Evolutionary conservation across 2,888 invertebrate genomes (phyloP).

Genomic region (Bhutanitis thaidina): DNA sequence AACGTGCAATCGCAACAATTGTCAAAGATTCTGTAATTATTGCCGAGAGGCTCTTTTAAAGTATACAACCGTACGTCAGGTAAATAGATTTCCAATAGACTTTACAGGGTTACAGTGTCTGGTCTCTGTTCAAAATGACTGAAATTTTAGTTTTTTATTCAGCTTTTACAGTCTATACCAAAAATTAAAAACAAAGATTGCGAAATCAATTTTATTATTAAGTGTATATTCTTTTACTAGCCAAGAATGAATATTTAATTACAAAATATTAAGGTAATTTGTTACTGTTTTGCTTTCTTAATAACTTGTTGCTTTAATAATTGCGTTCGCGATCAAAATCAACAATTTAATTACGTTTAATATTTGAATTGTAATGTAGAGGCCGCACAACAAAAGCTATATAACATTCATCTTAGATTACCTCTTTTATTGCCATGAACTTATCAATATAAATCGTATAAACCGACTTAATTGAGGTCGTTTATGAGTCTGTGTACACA

Average conservation of each 20-base stretch:
- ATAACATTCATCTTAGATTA: slow-evolving; percentile 17
- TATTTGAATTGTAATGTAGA: slow-evolving; percentile 1
- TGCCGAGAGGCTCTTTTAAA: not conserved
- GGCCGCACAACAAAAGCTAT: slow-evolving; percentile 11
- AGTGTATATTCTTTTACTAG: too few species aligned
- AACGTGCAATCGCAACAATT: not conserved
- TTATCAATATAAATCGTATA: slow-evolving; percentile 18
- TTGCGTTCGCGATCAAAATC: not conserved
- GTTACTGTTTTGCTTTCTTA: too few species aligned
- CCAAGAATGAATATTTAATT: too few species aligned
- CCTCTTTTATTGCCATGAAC: slow-evolving; percentile 19
- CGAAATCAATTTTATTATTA: too few species aligned
- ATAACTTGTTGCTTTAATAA: too few species aligned
- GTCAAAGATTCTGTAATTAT: not conserved
- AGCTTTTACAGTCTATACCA: too few species aligned
- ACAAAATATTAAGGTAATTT: too few species aligned
- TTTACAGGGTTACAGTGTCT: too few species aligned
- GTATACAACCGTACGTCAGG: not conserved
- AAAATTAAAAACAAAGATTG: too few species aligned
- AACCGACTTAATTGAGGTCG: slow-evolving; percentile 18
- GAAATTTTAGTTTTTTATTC: too few species aligned
- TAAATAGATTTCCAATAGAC: not conserved
- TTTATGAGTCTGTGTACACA: slow-evolving; percentile 13
- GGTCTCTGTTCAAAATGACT: too few species aligned
- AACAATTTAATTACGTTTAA: slow-evolving; percentile 9